phyloP scores from a whole-genome alignment of 2,888 invertebrate genomes.

The Sarcophaga carnaria region DNA sequence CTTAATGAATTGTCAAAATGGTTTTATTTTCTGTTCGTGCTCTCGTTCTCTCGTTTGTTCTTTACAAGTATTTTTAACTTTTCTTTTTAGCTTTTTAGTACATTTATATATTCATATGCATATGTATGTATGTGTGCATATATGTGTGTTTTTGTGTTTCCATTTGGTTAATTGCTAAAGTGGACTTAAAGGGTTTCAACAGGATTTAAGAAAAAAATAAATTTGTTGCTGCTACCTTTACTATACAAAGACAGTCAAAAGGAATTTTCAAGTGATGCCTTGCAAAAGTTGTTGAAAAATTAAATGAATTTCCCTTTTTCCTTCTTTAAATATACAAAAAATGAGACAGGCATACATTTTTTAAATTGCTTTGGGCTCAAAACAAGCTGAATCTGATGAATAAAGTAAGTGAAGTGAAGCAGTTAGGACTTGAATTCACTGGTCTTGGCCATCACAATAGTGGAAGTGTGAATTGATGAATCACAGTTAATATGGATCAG shows the following conservation, averaged over 20 bases:
- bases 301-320: background rate
- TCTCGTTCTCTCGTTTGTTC: slow-evolving; percentile 34
- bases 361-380: background rate
- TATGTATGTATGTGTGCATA: background rate
- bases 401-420: too few relatives aligned
- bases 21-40: slow-evolving; percentile 71
- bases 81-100: slow-evolving; percentile 19
- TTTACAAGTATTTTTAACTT: slow-evolving; percentile 26
- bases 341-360: background rate
- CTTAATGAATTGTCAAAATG: slow-evolving; percentile 82
- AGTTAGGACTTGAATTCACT: too few relatives aligned
- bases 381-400: too few relatives aligned
- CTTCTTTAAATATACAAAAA: background rate
- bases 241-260: background rate
- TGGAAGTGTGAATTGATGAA: too few relatives aligned
- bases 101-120: background rate
- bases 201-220: slow-evolving; percentile 20
- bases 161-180: slow-evolving; percentile 62
- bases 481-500: too few relatives aligned
- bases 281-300: background rate
- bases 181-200: slow-evolving; percentile 63
- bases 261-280: slow-evolving; percentile 45
- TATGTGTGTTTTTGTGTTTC: slow-evolving; percentile 21
- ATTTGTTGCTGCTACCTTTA: background rate
- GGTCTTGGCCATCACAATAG: too few relatives aligned